Percentiles rank a stretch among this genome's conserved stretches.
Evolutionary conservation across 2,888 invertebrate species (phyloP).

Genomic region (Uloborus plumipes): DNA sequence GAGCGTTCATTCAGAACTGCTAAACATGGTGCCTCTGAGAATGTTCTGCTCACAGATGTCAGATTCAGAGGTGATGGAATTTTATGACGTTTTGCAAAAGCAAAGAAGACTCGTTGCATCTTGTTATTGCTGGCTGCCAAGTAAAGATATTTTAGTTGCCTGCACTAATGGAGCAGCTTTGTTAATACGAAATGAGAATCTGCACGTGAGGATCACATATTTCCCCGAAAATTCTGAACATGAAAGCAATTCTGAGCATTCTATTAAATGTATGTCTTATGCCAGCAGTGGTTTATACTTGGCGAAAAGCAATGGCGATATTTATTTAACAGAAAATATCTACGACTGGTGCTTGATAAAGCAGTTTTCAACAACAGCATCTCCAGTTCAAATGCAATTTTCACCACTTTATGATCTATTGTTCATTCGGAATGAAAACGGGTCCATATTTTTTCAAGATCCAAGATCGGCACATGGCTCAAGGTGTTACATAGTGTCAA

Average conservation of each 20-base stretch:
- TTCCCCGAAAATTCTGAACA: background rate
- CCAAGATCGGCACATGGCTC: background rate
- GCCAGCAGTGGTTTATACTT: constrained; percentile 22
- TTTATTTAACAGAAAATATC: constrained; percentile 7
- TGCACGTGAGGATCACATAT: background rate
- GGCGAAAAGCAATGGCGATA: constrained; percentile 19
- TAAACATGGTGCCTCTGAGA: constrained; percentile 13
- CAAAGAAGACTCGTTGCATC: background rate
- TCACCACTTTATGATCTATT: constrained; percentile 21
- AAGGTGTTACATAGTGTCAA: background rate
- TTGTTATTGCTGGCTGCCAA: constrained; percentile 33
- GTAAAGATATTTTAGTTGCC: constrained; percentile 19
- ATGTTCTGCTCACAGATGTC: constrained; percentile 12
- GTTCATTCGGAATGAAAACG: constrained; percentile 1
- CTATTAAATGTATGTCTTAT: constrained; percentile 10
- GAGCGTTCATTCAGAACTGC: constrained; percentile 35
- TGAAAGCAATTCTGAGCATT: background rate
- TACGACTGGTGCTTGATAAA: constrained; percentile 3
- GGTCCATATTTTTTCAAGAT: background rate
- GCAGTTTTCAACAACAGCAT: background rate
- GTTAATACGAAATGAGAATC: background rate
- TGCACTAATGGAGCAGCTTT: constrained; percentile 20
- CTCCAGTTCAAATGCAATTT: constrained; percentile 3
- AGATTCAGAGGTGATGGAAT: constrained; percentile 19
- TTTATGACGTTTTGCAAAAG: constrained; percentile 30